Evolutionary conservation across 2,797 vertebrate genomes (phyloP).

Genomic region (Craterocephalus amniculus): DNA sequence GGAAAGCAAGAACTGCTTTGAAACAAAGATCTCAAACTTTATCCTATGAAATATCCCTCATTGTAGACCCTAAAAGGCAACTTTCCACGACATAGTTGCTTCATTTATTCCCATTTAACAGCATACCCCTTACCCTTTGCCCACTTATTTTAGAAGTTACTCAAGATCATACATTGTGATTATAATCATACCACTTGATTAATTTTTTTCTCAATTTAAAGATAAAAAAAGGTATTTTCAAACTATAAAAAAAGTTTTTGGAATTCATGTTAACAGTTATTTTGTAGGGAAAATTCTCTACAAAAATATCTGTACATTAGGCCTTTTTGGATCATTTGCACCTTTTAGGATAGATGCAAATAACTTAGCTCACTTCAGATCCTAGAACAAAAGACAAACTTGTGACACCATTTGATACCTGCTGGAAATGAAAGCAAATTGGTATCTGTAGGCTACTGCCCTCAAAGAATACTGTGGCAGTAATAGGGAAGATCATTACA

Average conservation of each 20-base stretch:
- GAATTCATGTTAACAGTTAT: conserved; percentile 12
- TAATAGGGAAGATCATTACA: conserved; percentile 2
- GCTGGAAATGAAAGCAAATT: conserved; percentile 4
- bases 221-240: conserved; percentile 4
- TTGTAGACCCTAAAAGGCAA: neutral
- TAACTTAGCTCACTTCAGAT: neutral
- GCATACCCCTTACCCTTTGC: conserved; percentile 9
- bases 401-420: conserved; percentile 50
- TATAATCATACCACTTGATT: conserved; percentile 5
- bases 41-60: conserved; percentile 7
- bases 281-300: conserved; percentile 12
- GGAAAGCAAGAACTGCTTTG: neutral
- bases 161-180: conserved; percentile 9
- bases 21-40: conserved; percentile 7
- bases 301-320: conserved; percentile 37
- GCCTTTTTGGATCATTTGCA: conserved; percentile 18
- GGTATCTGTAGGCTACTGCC: conserved; percentile 13
- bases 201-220: conserved; percentile 18
- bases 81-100: conserved; percentile 13
- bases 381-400: conserved; percentile 3
- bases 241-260: conserved; percentile 22
- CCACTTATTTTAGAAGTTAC: conserved; percentile 7
- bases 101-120: conserved; percentile 16
- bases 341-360: conserved; percentile 7
- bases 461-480: conserved; percentile 41